Conservation (phyloP, 2,113 vertebrate species). For the Pseudolaguvia tuberculata region DNA sequence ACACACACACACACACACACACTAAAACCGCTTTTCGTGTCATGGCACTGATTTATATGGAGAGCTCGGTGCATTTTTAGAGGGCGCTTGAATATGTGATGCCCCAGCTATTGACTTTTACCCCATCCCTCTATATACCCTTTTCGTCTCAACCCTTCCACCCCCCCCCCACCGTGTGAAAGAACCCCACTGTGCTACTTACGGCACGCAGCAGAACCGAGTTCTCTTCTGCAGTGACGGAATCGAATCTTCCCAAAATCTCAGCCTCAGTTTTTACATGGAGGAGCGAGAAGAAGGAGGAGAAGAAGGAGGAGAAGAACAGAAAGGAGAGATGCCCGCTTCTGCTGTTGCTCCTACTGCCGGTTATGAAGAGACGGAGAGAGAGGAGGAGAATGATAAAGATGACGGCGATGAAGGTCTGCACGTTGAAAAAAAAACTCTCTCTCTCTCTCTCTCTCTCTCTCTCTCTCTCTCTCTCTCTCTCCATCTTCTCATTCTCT, state of each 20-base stretch:
- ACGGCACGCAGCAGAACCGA: not conserved
- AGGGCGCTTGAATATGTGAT: not conserved
- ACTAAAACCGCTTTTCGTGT: not conserved
- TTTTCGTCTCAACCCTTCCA: not conserved
- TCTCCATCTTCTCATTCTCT: not conserved
- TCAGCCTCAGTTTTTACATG: constrained; percentile 6
- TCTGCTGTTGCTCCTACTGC: constrained; percentile 6
- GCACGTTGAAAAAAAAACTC: constrained; percentile 62
- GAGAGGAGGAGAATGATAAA: constrained; percentile 55
- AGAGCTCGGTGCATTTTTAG: not conserved
- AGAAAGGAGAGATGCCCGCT: not conserved
- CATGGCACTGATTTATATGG: not conserved
- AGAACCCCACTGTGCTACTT: not conserved
- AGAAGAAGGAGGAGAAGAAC: not conserved
- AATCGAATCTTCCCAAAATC: not conserved
- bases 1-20: not conserved
- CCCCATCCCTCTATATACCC: not conserved
- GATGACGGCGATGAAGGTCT: constrained; percentile 57
- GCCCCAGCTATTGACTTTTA: not conserved
- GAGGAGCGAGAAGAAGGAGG: not conserved
- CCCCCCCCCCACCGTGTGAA: not conserved
- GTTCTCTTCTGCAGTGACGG: constrained; percentile 7
- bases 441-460: constrained; percentile 9
- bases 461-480: not conserved
- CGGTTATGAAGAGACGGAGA: not conserved